These are phyloP conservation scores for Papilio demoleus DNA, from an alignment of 2,888 invertebrate species.

Conservation along the genomic window DNA sequence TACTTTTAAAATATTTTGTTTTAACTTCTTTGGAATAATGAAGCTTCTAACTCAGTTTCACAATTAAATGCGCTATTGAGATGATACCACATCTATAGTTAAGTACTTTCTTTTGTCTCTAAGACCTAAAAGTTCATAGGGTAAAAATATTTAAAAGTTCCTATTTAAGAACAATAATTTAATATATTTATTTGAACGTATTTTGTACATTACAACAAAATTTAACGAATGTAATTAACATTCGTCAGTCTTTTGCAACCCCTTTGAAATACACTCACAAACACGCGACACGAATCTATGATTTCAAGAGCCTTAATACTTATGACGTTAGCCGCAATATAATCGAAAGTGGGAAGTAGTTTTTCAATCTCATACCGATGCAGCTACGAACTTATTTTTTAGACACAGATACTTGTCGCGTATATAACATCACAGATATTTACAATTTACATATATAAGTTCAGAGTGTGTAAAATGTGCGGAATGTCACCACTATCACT, in stretches of 20 bases:
- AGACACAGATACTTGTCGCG: background rate
- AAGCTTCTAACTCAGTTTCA: constrained; percentile 10
- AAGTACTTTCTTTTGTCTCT: constrained; percentile 9
- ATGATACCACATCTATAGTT: constrained; percentile 23
- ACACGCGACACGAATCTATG: background rate
- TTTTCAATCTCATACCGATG: background rate
- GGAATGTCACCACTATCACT: background rate
- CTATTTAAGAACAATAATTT: constrained; percentile 38
- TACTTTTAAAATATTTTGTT: background rate
- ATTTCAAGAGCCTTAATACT: background rate
- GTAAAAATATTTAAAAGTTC: constrained; percentile 27
- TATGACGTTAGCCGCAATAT: background rate
- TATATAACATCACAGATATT: constrained; percentile 39
- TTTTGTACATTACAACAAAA: constrained; percentile 45
- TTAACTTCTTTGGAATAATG: background rate
- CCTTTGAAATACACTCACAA: constrained; percentile 24
- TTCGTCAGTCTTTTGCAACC: constrained; percentile 30
- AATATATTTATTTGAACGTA: constrained; percentile 31
- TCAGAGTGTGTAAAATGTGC: background rate
- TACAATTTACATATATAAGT: constrained; percentile 38
- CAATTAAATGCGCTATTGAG: constrained; percentile 26
- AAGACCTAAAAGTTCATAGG: constrained; percentile 11
- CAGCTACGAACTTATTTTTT: background rate
- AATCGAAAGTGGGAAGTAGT: background rate
- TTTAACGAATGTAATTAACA: constrained; percentile 21